Evolutionary conservation across 2,888 invertebrate genomes (phyloP).

Genomic region (Drosophila multiciliata): DNA sequence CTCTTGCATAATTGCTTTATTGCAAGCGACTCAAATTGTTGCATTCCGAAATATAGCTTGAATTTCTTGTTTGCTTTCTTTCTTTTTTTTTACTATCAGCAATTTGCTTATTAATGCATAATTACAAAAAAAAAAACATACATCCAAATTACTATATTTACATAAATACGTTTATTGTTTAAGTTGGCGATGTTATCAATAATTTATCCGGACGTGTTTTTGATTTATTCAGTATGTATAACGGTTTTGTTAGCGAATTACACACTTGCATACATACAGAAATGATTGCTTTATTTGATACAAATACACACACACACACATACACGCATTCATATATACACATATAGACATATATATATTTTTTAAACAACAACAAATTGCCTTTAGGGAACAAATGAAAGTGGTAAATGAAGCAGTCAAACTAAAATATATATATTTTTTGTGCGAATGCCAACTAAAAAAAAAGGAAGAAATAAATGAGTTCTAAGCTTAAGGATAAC

Average conservation of each 20-base stretch:
- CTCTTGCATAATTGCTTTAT: neutral
- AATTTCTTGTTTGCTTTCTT: neutral
- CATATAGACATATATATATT: constrained; percentile 16
- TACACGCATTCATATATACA: constrained; percentile 12
- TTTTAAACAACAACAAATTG: constrained; percentile 45
- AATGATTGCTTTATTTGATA: constrained; percentile 16
- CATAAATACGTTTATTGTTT: constrained; percentile 12
- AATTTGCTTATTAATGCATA: constrained; percentile 52
- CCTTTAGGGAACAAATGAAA: constrained; percentile 74
- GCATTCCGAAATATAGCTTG: constrained; percentile 24
- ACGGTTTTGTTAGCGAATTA: constrained; percentile 14
- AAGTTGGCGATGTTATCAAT: constrained; percentile 31
- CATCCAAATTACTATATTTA: constrained; percentile 10
- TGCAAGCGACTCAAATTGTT: neutral
- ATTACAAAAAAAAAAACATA: constrained; percentile 26
- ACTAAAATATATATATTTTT: constrained; percentile 53
- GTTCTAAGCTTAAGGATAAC: constrained; percentile 37
- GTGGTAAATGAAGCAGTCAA: constrained; percentile 28
- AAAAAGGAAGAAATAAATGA: constrained; percentile 24
- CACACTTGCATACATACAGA: constrained; percentile 25
- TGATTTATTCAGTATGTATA: constrained; percentile 14
- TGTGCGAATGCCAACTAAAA: constrained; percentile 37
- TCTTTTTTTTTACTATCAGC: neutral
- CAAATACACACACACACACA: constrained; percentile 20
- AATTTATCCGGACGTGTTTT: constrained; percentile 26